Conservation (phyloP, 2,113 vertebrate species). For the Myotis davidii region DNA sequence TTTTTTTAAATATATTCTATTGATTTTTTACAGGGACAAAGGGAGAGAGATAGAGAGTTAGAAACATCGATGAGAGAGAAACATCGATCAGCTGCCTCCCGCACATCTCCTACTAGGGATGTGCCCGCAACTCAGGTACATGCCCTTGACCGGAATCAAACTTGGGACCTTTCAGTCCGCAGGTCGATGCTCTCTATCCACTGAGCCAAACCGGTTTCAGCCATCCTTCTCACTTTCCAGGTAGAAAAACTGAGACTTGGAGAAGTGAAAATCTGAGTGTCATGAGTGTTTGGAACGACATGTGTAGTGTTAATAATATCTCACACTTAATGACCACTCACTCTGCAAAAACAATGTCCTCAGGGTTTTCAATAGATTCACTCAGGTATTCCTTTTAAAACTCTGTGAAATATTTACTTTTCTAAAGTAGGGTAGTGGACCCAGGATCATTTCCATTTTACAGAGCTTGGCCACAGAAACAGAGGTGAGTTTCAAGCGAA, state of each 20-base stretch:
- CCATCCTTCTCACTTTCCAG: neutral
- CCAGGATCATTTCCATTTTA: neutral
- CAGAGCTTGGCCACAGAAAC: neutral
- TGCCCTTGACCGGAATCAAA: too few relatives aligned
- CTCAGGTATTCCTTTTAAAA: neutral
- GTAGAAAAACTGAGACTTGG: neutral
- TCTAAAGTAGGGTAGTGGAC: neutral
- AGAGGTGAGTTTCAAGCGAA: neutral
- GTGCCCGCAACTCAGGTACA: too few relatives aligned
- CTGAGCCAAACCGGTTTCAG: too few relatives aligned
- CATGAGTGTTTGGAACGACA: neutral
- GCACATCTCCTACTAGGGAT: too few relatives aligned
- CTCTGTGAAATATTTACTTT: neutral
- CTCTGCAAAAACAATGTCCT: neutral
- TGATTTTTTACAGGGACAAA: too few relatives aligned
- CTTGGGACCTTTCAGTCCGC: too few relatives aligned
- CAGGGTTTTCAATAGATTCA: neutral
- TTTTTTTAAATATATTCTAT: too few relatives aligned
- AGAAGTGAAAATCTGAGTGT: neutral
- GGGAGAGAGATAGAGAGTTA: too few relatives aligned
- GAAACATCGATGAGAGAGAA: too few relatives aligned
- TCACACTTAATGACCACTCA: neutral
- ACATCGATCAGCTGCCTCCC: too few relatives aligned
- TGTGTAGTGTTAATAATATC: neutral
- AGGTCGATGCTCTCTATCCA: too few relatives aligned